Base-by-base conservation (phyloP, 1,140 invertebrate species). In the Neelides sp. region DNA sequence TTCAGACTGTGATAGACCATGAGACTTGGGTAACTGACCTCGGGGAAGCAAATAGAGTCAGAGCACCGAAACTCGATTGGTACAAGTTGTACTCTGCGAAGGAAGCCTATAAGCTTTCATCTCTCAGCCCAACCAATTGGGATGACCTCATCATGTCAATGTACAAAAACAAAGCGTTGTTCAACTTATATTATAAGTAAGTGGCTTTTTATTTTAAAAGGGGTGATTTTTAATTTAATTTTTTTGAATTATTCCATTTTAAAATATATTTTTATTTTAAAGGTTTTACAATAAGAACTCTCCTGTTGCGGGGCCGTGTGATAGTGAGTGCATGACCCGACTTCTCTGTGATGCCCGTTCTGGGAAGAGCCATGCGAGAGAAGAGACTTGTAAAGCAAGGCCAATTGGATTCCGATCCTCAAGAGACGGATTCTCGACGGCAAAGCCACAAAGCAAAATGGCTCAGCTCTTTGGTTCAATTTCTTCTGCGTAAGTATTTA, bases 11-110 rank as follows among this genome's bases (percentile, higher is more conserved):
- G 7, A 75, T 95, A 8, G 91, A 97, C 68, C 89, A 93, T 63
- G 87, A 94, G 65, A 90, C 84, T 1, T 95, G 90, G 82, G 83
- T 88, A 17, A 85, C 94, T 80, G 92, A 96, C 67, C 66, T 97
- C n/a, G 85, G 87, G 58, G 85, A 91, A 68, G 89, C 90, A 0
- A 97, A 96, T 70, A 44, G 57, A 12, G 30, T 61, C 7, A 44
- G 46, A 37, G 45, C 63, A 7, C 49, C 43, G 5, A 54, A 58
- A 23, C 66, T 82, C 2, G 81, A 86, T 49, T 94, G 86, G 86
- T 82, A 85, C 62, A 85, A 89, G 67, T 69, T 88, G 39, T 93
- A 93, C 63, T 83, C 81, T n/a, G 83, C 83, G 0, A 69, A 82
- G 50, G 77, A 85, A 36, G 78, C 83, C 1, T 92, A 86, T 65